These are phyloP conservation scores for Leptinotarsa texana DNA, from an alignment of 1,140 invertebrate genomes.

Conservation along the genomic window DNA sequence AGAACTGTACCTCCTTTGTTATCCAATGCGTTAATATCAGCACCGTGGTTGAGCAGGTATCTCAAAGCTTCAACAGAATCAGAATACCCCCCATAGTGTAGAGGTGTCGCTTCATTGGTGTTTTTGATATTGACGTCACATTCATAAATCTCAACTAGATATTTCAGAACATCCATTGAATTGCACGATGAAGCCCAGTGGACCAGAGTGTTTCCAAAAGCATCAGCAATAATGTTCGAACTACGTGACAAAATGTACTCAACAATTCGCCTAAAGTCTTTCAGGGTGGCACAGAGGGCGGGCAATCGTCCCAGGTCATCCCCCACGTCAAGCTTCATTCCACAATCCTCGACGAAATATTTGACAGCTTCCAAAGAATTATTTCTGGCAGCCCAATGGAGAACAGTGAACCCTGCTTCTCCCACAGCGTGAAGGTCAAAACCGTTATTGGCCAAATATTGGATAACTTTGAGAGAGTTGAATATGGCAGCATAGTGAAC, in stretches of 20 bases:
- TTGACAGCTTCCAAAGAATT: not conserved
- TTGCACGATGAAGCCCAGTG: no score
- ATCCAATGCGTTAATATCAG: not conserved
- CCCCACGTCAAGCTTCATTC: no score
- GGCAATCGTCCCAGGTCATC: no score
- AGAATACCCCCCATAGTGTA: not conserved
- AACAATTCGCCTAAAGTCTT: no score
- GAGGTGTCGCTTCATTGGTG: not conserved
- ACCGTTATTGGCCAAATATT: not conserved
- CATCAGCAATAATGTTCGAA: no score
- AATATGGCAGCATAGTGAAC: not conserved
- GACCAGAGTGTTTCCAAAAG: no score
- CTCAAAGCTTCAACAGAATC: not conserved
- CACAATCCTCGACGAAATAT: not conserved
- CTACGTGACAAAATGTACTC: no score
- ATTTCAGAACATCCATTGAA: no score
- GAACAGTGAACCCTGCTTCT: not conserved
- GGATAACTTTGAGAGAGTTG: not conserved
- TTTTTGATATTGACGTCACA: not conserved
- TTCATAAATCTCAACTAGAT: no score
- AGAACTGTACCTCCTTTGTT: not conserved
- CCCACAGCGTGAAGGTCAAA: not conserved
- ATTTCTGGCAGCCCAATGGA: not conserved
- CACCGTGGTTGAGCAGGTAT: not conserved
- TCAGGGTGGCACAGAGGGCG: no score